These are phyloP conservation scores for Andrena haemorrhoa DNA, from an alignment of 2,888 invertebrate genomes.

Conservation along the genomic window DNA sequence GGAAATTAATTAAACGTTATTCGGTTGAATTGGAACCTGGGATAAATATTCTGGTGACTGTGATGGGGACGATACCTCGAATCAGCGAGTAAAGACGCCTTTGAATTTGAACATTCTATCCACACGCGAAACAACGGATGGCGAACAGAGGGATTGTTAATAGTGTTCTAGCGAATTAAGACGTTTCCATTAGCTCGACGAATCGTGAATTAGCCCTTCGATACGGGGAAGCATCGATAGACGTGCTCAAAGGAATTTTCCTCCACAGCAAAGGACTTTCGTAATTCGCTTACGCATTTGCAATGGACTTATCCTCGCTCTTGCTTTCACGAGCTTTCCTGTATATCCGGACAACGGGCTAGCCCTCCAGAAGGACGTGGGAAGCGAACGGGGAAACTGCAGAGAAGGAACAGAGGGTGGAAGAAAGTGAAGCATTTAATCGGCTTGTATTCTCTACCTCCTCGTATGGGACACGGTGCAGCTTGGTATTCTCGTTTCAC, in stretches of 20 bases:
- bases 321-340: slow-evolving; percentile 53
- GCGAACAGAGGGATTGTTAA: slow-evolving; percentile 9
- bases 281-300: slow-evolving; percentile 80
- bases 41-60: neutral
- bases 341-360: slow-evolving; percentile 42
- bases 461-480: slow-evolving; percentile 14
- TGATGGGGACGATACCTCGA: too few species aligned
- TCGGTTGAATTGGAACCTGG: neutral
- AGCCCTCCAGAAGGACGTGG: slow-evolving; percentile 54
- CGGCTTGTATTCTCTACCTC: slow-evolving; percentile 46
- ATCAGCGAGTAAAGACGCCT: neutral
- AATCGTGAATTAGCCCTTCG: slow-evolving; percentile 45
- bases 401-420: slow-evolving; percentile 21
- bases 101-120: neutral
- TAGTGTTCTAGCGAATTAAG: slow-evolving; percentile 50
- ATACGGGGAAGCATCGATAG: slow-evolving; percentile 25
- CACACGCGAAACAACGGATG: neutral
- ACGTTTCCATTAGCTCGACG: slow-evolving; percentile 52
- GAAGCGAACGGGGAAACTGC: slow-evolving; percentile 29
- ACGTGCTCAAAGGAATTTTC: slow-evolving; percentile 52
- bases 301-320: slow-evolving; percentile 71
- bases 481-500: slow-evolving; percentile 25
- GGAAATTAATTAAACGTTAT: too few species aligned
- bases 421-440: slow-evolving; percentile 62
- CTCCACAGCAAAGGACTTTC: slow-evolving; percentile 72